A percentile compares a stretch with the other conserved stretches of the same genome.
phyloP scores from a whole-genome alignment of 92 coral and sea anemone species.

The Hydrozoanthus gracilis region DNA sequence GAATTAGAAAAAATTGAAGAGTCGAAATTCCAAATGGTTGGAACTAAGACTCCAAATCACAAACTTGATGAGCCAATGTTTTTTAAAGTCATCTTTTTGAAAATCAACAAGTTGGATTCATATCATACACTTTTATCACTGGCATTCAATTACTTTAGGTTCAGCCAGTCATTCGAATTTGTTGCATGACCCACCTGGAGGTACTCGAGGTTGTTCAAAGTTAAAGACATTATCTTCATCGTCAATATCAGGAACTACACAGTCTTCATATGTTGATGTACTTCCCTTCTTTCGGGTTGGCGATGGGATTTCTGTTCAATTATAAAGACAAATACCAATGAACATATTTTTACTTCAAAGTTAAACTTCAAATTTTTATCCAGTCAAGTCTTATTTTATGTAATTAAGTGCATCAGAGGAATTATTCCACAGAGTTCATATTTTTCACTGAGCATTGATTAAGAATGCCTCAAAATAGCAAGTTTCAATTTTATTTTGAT shows the following conservation, averaged over 20 bases:
- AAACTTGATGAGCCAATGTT: too few species aligned
- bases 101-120: too few species aligned
- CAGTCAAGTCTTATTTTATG: neutral
- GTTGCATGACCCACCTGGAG: slow-evolving; percentile 69
- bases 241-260: slow-evolving; percentile 99
- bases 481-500: too few species aligned
- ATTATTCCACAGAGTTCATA: too few species aligned
- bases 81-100: too few species aligned
- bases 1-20: too few species aligned
- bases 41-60: too few species aligned
- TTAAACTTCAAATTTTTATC: neutral
- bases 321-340: neutral
- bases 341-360: neutral
- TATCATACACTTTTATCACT: too few species aligned
- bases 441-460: too few species aligned
- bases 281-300: slow-evolving; percentile 99
- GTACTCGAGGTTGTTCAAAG: slow-evolving; percentile 97
- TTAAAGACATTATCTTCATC: slow-evolving; percentile 98
- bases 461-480: too few species aligned
- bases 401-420: neutral
- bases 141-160: neutral
- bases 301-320: slow-evolving; percentile 89
- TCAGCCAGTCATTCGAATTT: neutral
- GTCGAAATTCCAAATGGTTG: too few species aligned
- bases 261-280: slow-evolving; percentile 90